These are phyloP conservation scores for Mesochorus sp. DNA, from an alignment of 2,888 invertebrate species.

Conservation along the genomic window DNA sequence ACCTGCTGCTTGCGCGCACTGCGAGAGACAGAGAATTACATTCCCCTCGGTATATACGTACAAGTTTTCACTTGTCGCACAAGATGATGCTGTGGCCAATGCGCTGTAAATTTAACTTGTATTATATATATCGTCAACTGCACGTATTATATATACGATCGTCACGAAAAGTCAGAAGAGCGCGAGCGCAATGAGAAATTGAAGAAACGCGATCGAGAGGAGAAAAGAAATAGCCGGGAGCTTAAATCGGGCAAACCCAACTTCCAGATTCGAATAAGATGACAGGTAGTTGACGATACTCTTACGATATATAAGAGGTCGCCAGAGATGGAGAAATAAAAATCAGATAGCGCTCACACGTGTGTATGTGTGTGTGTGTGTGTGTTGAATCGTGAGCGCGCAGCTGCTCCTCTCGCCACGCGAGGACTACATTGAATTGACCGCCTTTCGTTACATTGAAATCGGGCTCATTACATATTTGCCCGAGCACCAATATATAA, in stretches of 20 bases:
- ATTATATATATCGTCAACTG: not conserved
- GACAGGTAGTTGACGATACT: conserved; percentile 35
- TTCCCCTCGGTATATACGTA: not conserved
- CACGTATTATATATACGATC: not conserved
- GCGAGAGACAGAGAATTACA: conserved; percentile 7
- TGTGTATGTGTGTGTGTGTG: too few species aligned
- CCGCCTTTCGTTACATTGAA: too few species aligned
- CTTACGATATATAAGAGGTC: conserved; percentile 11
- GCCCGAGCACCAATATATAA: too few species aligned
- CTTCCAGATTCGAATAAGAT: conserved; percentile 43
- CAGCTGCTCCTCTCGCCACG: too few species aligned
- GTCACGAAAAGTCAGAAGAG: not conserved
- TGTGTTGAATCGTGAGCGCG: too few species aligned
- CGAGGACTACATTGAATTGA: too few species aligned
- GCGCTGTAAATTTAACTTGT: not conserved
- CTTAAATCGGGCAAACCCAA: conserved; percentile 5
- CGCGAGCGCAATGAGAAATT: conserved; percentile 42
- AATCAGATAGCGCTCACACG: conserved; percentile 28
- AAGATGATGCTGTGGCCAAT: not conserved
- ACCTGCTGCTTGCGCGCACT: too few species aligned
- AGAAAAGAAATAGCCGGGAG: conserved; percentile 7
- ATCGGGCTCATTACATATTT: too few species aligned
- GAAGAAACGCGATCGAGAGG: conserved; percentile 3
- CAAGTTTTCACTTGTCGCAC: conserved; percentile 29
- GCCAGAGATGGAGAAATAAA: conserved; percentile 7